A percentile compares a stretch with the other conserved stretches of the same genome.
These are phyloP conservation scores for Mythimna lalbum DNA, from an alignment of 2,888 invertebrate genomes.

Conservation along the genomic window DNA sequence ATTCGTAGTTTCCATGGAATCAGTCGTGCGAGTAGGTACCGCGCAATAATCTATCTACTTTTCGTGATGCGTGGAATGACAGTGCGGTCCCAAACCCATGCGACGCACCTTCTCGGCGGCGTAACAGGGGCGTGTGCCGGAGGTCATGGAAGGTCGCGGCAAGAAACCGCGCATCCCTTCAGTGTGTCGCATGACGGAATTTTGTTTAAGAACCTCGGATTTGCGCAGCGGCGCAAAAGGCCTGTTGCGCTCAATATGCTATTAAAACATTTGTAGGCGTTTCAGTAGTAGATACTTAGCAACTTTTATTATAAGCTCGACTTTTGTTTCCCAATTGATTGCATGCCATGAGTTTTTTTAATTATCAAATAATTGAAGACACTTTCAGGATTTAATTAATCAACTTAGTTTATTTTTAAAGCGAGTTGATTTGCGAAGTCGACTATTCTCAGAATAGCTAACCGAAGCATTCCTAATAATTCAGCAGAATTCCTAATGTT, in stretches of 20 bases:
- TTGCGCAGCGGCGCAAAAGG: background rate
- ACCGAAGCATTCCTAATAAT: too few relatives aligned
- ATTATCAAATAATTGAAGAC: background rate
- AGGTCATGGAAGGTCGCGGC: slow-evolving; percentile 1
- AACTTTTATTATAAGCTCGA: background rate
- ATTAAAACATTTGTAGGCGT: background rate
- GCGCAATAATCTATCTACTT: slow-evolving; percentile 6
- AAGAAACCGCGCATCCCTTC: background rate
- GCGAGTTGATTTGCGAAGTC: background rate
- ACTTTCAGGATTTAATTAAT: background rate
- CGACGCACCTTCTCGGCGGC: background rate
- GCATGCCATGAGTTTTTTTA: background rate
- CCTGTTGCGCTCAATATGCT: slow-evolving; percentile 3
- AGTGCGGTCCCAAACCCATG: background rate
- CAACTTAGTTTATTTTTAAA: background rate
- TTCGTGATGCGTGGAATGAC: background rate
- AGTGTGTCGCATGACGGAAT: background rate
- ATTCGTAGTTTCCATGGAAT: slow-evolving; percentile 3
- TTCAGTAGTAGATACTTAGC: background rate
- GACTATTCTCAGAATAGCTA: background rate
- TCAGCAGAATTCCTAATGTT: too few relatives aligned
- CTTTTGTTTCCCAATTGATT: background rate
- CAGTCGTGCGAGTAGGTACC: background rate
- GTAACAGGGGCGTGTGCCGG: slow-evolving; percentile 20
- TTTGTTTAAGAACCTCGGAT: background rate